Evolutionary conservation across 1,140 invertebrate genomes (phyloP).

Genomic region (Formica exsecta): DNA sequence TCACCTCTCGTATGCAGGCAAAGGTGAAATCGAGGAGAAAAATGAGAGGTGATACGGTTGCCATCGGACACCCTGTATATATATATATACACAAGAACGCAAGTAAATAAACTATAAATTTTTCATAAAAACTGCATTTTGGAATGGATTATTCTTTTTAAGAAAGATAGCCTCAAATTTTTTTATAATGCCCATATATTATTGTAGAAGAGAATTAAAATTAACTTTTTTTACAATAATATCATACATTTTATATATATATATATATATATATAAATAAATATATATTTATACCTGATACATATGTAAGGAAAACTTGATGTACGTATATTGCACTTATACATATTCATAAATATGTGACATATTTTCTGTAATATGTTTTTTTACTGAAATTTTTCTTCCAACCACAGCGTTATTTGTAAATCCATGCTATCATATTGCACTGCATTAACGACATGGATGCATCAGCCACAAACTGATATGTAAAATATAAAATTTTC

Average conservation of each 20-base stretch:
- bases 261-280: neutral
- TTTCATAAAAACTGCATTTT: constrained; percentile 12
- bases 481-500: constrained; percentile 45
- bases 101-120: neutral
- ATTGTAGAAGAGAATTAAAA: constrained; percentile 36
- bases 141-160: constrained; percentile 39
- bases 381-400: constrained; percentile 56
- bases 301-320: constrained; percentile 32
- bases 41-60: no score
- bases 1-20: no score
- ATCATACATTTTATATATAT: constrained; percentile 12
- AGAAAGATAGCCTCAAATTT: constrained; percentile 49
- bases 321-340: constrained; percentile 51
- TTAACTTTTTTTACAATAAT: constrained; percentile 46
- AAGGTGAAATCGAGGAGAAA: no score
- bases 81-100: neutral
- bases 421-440: constrained; percentile 78
- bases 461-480: constrained; percentile 68
- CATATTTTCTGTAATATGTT: constrained; percentile 51
- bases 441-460: constrained; percentile 68
- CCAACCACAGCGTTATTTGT: constrained; percentile 71
- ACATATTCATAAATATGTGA: constrained; percentile 48
- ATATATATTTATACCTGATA: constrained; percentile 51
- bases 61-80: no score
- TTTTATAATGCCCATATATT: constrained; percentile 3